These are phyloP conservation scores for Scaptomyza cyrtandrae DNA, from an alignment of 2,888 invertebrate species.

Conservation along the genomic window DNA sequence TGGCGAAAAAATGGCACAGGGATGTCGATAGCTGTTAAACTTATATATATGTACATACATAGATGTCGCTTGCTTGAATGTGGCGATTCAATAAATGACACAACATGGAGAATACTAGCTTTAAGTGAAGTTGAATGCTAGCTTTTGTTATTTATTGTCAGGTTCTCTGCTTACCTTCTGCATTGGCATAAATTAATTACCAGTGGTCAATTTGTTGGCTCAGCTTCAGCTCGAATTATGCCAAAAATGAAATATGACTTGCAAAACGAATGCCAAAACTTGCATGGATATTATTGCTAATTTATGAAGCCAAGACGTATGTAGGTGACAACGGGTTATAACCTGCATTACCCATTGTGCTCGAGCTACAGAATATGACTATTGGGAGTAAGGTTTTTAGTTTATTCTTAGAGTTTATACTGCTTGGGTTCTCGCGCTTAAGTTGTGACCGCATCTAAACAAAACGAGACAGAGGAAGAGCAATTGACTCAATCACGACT, in stretches of 20 bases:
- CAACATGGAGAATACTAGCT: not conserved
- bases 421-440: no score
- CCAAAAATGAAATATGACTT: not conserved
- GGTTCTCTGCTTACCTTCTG: not conserved
- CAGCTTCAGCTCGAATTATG: not conserved
- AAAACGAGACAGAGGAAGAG: not conserved
- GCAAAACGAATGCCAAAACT: not conserved
- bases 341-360: not conserved
- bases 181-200: constrained; percentile 1
- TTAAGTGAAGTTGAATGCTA: not conserved
- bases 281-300: not conserved
- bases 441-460: not conserved
- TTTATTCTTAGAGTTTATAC: not conserved
- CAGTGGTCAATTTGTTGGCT: constrained; percentile 4
- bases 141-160: constrained; percentile 1
- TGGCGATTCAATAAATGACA: constrained; percentile 2
- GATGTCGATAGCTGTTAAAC: constrained; percentile 24
- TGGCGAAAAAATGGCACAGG: constrained; percentile 8
- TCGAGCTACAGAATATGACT: constrained; percentile 5
- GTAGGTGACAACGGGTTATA: not conserved
- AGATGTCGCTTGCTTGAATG: not conserved
- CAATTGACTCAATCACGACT: constrained; percentile 1
- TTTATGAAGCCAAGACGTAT: not conserved
- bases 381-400: not conserved
- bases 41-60: not conserved